A percentile compares a stretch with the other conserved stretches of the same genome.
Conservation (phyloP, 2,797 vertebrate species). For the Ptychadena robeensis region DNA sequence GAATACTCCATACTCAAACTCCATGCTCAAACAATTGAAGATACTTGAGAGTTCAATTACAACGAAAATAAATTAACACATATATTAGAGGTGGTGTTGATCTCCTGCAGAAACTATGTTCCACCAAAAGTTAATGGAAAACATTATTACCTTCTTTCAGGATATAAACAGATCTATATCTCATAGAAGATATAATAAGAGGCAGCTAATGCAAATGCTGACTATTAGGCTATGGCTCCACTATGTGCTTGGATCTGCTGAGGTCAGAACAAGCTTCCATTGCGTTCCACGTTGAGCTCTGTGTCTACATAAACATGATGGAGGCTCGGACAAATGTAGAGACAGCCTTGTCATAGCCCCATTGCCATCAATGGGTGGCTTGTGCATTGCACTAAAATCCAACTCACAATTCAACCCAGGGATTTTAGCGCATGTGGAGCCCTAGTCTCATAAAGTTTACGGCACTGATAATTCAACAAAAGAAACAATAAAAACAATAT, state of each 20-base stretch:
- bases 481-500: background rate
- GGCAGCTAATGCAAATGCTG: slow-evolving; percentile 13
- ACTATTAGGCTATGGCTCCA: too few relatives aligned
- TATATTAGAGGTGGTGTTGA: background rate
- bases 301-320: too few relatives aligned
- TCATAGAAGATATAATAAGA: background rate
- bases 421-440: too few relatives aligned
- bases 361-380: too few relatives aligned
- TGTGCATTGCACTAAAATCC: too few relatives aligned
- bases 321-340: too few relatives aligned
- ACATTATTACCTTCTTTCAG: slow-evolving; percentile 13
- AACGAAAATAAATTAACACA: slow-evolving; percentile 15
- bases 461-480: background rate
- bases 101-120: background rate
- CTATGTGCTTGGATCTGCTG: too few relatives aligned
- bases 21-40: slow-evolving; percentile 11
- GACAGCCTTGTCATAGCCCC: too few relatives aligned
- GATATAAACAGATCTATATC: background rate
- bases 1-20: background rate
- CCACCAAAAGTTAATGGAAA: slow-evolving; percentile 6
- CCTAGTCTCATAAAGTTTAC: background rate
- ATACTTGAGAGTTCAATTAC: slow-evolving; percentile 5
- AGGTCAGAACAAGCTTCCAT: too few relatives aligned
- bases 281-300: too few relatives aligned
- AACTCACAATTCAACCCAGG: too few relatives aligned